Percentiles rank a stretch among this genome's conserved stretches.
phyloP scores from a whole-genome alignment of 1,140 invertebrate genomes.

The Hylyphantes graminicola region DNA sequence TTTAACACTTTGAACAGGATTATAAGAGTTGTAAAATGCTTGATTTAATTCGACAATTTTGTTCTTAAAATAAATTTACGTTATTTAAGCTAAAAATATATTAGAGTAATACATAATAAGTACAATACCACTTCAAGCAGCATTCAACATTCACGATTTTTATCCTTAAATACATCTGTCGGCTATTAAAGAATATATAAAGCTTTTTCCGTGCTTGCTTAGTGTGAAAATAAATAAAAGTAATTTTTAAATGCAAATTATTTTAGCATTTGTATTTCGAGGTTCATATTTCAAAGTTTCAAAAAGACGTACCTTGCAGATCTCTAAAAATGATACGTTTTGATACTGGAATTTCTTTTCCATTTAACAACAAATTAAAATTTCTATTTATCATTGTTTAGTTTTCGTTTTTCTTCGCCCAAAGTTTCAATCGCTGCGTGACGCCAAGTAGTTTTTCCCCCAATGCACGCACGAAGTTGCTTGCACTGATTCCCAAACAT shows the following conservation, averaged over 20 bases:
- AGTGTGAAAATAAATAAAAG: too few relatives aligned
- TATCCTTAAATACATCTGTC: background rate
- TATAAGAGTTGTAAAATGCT: too few relatives aligned
- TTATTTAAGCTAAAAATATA: background rate
- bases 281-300: too few relatives aligned
- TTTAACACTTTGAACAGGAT: too few relatives aligned
- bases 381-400: background rate
- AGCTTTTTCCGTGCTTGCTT: too few relatives aligned
- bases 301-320: too few relatives aligned
- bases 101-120: background rate
- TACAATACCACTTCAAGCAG: background rate
- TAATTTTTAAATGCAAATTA: too few relatives aligned
- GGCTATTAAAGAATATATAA: too few relatives aligned
- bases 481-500: conserved; percentile 9
- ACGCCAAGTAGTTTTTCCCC: conserved; percentile 19
- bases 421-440: conserved; percentile 10
- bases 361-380: too few relatives aligned
- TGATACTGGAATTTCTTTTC: too few relatives aligned
- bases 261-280: too few relatives aligned
- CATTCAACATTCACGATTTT: background rate
- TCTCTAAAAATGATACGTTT: too few relatives aligned
- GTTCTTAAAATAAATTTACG: background rate
- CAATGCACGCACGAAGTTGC: conserved; percentile 19
- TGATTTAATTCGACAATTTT: background rate
- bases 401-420: background rate